Conservation (phyloP, 2,888 invertebrate genomes). For the Drosophila suboccidentalis region DNA sequence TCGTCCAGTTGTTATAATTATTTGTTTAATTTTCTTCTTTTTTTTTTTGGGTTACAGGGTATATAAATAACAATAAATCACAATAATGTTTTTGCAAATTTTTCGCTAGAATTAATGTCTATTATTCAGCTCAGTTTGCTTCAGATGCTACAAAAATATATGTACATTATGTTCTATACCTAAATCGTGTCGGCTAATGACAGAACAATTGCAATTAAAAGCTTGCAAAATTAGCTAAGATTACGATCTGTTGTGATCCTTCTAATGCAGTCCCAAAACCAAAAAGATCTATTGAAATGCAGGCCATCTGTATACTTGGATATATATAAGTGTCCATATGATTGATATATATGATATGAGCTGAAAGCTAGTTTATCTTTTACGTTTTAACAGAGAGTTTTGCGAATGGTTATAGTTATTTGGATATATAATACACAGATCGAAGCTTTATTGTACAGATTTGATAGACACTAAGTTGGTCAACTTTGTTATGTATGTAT, state of each 20-base stretch:
- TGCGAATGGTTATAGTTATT: constrained; percentile 35
- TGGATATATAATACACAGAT: constrained; percentile 50
- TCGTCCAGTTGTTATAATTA: constrained; percentile 3
- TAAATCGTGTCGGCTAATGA: constrained; percentile 56
- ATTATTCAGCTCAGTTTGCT: constrained; percentile 56
- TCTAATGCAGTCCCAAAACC: constrained; percentile 58
- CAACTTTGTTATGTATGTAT: constrained; percentile 34
- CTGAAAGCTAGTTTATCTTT: constrained; percentile 41
- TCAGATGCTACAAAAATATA: constrained; percentile 72
- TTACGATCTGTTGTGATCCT: constrained; percentile 27
- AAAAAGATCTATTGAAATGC: constrained; percentile 52
- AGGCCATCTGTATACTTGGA: constrained; percentile 32
- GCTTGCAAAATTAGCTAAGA: constrained; percentile 48
- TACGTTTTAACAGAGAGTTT: constrained; percentile 23
- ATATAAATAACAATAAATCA: constrained; percentile 75
- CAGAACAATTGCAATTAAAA: constrained; percentile 58
- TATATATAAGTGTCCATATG: constrained; percentile 21
- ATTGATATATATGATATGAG: constrained; percentile 47
- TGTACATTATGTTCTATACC: constrained; percentile 56
- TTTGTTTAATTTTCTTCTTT: background rate
- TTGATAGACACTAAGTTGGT: constrained; percentile 66
- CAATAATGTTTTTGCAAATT: constrained; percentile 75
- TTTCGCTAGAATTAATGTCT: constrained; percentile 69
- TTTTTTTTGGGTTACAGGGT: constrained; percentile 25
- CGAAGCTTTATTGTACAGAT: constrained; percentile 64